These are phyloP conservation scores for Pseudeuparius sepicola DNA, from an alignment of 2,888 invertebrate species.

Conservation along the genomic window DNA sequence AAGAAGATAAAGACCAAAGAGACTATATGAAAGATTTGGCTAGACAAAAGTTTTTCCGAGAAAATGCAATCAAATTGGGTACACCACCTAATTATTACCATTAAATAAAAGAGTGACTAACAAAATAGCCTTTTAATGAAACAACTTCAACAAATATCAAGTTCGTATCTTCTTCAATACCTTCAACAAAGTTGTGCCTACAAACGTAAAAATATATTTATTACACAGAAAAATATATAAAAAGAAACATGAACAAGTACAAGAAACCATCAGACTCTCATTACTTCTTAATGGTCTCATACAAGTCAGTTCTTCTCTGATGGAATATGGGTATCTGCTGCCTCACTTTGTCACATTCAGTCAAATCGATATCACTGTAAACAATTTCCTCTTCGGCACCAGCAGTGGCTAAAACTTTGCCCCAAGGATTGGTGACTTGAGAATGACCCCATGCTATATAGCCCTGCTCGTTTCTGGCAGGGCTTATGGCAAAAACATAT, in stretches of 20 bases:
- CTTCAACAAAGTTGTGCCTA: too few species aligned
- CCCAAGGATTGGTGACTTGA: conserved; percentile 76
- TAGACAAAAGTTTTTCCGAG: conserved; percentile 22
- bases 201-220: too few species aligned
- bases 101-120: too few species aligned
- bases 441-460: conserved; percentile 90
- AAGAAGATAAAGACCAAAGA: conserved; percentile 22
- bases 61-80: conserved; percentile 13
- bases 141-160: too few species aligned
- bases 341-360: conserved; percentile 62
- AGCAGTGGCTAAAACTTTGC: conserved; percentile 58
- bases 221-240: too few species aligned
- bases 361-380: conserved; percentile 66
- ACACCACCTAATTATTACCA: neutral
- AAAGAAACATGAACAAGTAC: too few species aligned
- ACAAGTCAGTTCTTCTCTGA: conserved; percentile 50
- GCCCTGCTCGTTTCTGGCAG: conserved; percentile 65
- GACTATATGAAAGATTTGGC: conserved; percentile 25
- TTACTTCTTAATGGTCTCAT: conserved; percentile 42
- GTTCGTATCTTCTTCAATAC: too few species aligned
- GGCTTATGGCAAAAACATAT: conserved; percentile 76
- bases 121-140: too few species aligned
- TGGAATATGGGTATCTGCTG: conserved; percentile 70
- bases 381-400: conserved; percentile 62
- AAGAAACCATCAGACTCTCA: too few species aligned